These are phyloP conservation scores for Pyralis farinalis DNA, from an alignment of 2,888 invertebrate genomes.

Conservation along the genomic window DNA sequence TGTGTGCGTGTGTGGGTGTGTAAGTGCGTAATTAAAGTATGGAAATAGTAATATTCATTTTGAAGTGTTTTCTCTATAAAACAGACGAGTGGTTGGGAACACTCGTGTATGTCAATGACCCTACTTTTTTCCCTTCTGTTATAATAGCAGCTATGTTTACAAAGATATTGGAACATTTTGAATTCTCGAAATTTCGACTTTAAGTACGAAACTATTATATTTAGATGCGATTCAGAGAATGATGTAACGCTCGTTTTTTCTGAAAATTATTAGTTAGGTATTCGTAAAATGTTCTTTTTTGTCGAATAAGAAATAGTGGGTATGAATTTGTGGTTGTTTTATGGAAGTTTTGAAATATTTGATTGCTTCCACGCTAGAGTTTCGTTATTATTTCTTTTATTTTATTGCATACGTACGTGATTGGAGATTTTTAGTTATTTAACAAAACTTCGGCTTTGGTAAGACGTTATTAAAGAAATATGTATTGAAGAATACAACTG, in stretches of 20 bases:
- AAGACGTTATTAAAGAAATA: too few species aligned
- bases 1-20: conserved; percentile 50
- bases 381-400: too few species aligned
- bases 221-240: conserved; percentile 29
- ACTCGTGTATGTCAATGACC: conserved; percentile 63
- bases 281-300: background rate
- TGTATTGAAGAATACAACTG: too few species aligned
- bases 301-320: background rate
- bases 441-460: too few species aligned
- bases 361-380: too few species aligned
- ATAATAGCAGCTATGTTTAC: conserved; percentile 70
- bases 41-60: conserved; percentile 79
- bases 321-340: too few species aligned
- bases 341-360: too few species aligned
- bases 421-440: too few species aligned
- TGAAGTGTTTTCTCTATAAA: conserved; percentile 80
- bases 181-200: conserved; percentile 29
- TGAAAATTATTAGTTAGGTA: background rate
- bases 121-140: conserved; percentile 57
- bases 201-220: conserved; percentile 11
- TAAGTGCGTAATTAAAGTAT: conserved; percentile 74
- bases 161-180: conserved; percentile 43
- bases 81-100: conserved; percentile 74
- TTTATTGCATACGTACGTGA: too few species aligned
- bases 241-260: conserved; percentile 14